These are phyloP conservation scores for Mastomys natalensis DNA, from an alignment of 2,113 vertebrate genomes.

Conservation along the genomic window DNA sequence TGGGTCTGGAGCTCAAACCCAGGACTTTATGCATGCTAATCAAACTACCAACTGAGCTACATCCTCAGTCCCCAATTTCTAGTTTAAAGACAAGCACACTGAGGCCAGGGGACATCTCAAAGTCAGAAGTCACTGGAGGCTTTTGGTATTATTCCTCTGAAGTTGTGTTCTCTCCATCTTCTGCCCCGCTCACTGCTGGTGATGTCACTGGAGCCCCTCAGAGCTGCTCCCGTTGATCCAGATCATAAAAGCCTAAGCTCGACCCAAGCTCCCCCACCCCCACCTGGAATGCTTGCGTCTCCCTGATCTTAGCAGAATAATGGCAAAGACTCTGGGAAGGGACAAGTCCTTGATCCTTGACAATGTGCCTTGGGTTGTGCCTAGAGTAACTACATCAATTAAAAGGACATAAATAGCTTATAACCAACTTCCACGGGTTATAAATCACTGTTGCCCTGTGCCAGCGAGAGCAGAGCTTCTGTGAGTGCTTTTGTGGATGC, in stretches of 20 bases:
- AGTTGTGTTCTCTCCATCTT: fast-evolving
- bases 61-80: not conserved
- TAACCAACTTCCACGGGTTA: not conserved
- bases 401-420: not conserved
- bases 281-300: fast-evolving
- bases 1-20: not conserved
- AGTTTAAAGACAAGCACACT: not conserved
- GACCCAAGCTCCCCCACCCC: not conserved
- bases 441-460: conserved; percentile 4
- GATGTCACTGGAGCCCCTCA: not conserved
- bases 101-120: not conserved
- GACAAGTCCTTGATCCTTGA: not conserved
- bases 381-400: not conserved
- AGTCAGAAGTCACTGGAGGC: not conserved
- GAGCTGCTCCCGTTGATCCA: not conserved
- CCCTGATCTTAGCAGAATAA: no score
- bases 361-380: not conserved
- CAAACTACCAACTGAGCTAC: not conserved
- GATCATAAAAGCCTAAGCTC: no score
- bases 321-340: not conserved
- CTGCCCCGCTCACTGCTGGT: not conserved
- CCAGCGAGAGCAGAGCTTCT: not conserved
- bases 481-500: not conserved
- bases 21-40: not conserved
- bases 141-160: not conserved